Evolutionary conservation across 2,113 vertebrate species (phyloP), one percentile per base, ranked within the genome.

Genomic region (Chascanopsetta lugubris): DNA sequence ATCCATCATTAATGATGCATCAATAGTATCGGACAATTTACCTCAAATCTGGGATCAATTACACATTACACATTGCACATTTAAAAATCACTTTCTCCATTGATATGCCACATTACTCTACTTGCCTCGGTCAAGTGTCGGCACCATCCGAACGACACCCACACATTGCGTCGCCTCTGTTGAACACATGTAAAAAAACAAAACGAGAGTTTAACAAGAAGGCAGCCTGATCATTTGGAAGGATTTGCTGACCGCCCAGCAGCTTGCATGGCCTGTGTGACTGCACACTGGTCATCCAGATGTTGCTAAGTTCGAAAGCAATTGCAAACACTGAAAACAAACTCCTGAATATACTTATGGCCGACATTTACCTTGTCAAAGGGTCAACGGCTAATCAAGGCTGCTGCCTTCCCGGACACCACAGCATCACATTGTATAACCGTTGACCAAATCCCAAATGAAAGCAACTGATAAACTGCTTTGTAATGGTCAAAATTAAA

Each of bases 201-300:
- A 53, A 6, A 11, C 4, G 18, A 6, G 9, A 20, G 6, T 42
- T 63, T 20, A 24, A 61, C 42, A 32, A 7, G 21, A 1, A n/a
- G 24, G 25, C 18, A 22, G 21, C 15, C 20, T 2, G 15, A 8
- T 5, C 54, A 21, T 32, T n/a, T 24, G 50, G 8, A 45, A 26
- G 13, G 15, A 32, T 25, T 21, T 45, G 30, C 49, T 45, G 32
- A 55, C 8, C 17, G n/a, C 25, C 38, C 24, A 48, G 17, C 3
- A 20, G 18, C 9, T 20, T 18, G 2, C 11, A 30, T 30, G 29
- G 11, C 13, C 9, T 42, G 0, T 0, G 8, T 40, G 55, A 7
- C 46, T 47, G 22, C 55, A 54, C 47, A 54, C 25, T 42, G 40
- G 18, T 26, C 40, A n/a, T 25, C 8, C 27, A 47, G 45, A 22